Conservation (phyloP, 2,797 vertebrate genomes). For the Cirrhinus molitorella region DNA sequence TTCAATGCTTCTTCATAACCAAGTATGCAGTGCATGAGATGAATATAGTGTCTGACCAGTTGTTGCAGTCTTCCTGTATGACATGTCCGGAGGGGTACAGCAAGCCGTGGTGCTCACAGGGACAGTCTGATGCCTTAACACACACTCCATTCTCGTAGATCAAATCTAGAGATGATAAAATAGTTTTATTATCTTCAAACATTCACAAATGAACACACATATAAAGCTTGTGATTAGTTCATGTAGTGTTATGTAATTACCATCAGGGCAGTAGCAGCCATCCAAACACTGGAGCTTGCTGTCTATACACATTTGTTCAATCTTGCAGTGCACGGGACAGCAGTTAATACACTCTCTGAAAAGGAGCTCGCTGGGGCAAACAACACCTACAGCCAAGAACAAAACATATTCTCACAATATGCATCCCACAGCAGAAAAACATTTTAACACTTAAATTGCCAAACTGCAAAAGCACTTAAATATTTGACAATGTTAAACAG, state of each 20-base stretch:
- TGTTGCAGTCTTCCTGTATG: constrained; percentile 92
- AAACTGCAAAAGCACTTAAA: background rate
- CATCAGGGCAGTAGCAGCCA: constrained; percentile 93
- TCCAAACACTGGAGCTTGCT: constrained; percentile 94
- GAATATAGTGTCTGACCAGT: constrained; percentile 80
- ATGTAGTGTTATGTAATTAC: constrained; percentile 65
- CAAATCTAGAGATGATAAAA: constrained; percentile 77
- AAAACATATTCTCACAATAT: constrained; percentile 9
- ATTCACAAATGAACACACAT: background rate
- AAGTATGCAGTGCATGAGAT: background rate
- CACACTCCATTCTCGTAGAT: constrained; percentile 89
- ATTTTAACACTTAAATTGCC: background rate
- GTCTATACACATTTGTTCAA: constrained; percentile 85
- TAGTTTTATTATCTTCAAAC: background rate
- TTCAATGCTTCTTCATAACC: background rate
- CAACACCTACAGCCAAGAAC: constrained; percentile 47
- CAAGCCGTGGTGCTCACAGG: constrained; percentile 90
- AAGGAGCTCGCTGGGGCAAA: constrained; percentile 78
- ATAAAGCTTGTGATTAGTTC: background rate
- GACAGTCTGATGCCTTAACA: constrained; percentile 87
- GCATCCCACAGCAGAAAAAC: no score
- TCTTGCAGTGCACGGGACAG: constrained; percentile 89
- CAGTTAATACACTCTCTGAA: constrained; percentile 92
- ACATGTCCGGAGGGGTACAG: constrained; percentile 83
- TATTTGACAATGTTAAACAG: background rate